phyloP scores from a whole-genome alignment of 2,797 vertebrate genomes.

The Anguilla marmorata region DNA sequence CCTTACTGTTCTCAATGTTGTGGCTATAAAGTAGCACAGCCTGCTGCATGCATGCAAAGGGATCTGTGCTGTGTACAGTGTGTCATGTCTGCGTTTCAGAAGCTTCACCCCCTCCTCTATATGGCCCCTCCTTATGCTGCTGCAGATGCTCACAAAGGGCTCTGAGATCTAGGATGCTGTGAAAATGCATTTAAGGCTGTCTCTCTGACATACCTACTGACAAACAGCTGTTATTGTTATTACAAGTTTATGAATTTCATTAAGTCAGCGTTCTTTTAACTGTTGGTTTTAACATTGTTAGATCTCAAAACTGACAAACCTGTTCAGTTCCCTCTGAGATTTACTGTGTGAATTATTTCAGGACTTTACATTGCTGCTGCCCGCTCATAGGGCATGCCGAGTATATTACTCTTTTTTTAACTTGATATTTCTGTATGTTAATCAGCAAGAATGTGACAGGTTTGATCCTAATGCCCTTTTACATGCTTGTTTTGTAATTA shows the following conservation, averaged over 20 bases:
- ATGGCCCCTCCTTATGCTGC: constrained; percentile 42
- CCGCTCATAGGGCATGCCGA: not conserved
- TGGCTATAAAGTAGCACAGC: constrained; percentile 15
- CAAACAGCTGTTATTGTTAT: not conserved
- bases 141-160: constrained; percentile 42
- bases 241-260: not conserved
- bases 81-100: constrained; percentile 43
- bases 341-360: not conserved
- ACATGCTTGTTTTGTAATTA: not conserved
- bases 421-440: not conserved
- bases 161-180: constrained; percentile 13
- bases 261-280: not conserved
- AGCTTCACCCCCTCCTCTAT: constrained; percentile 40
- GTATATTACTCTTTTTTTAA: not conserved
- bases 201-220: not conserved
- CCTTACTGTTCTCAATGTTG: not conserved
- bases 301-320: not conserved
- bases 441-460: not conserved
- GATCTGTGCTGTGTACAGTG: not conserved
- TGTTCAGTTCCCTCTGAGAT: not conserved
- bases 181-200: not conserved
- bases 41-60: constrained; percentile 28
- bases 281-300: not conserved
- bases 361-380: not conserved
- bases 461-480: not conserved